These are phyloP conservation scores for Morinoia aosen DNA, from an alignment of 2,888 invertebrate genomes.

Conservation along the genomic window DNA sequence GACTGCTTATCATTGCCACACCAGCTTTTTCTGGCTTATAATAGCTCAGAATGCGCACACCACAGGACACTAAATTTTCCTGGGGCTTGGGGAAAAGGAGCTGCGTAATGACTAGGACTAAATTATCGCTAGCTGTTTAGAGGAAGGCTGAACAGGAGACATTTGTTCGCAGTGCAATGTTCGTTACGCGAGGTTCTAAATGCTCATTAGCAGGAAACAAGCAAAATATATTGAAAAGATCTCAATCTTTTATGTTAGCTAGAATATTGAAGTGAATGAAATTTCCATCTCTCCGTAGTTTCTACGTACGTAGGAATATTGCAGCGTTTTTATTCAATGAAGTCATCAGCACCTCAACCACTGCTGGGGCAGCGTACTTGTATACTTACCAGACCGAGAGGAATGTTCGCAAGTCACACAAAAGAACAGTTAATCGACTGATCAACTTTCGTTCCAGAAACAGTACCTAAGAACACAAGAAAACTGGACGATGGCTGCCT, in stretches of 20 bases:
- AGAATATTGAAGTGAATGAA: not conserved
- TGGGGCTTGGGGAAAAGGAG: not conserved
- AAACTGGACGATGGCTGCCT: not conserved
- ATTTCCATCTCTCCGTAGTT: not conserved
- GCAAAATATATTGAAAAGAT: not conserved
- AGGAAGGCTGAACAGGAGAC: not conserved
- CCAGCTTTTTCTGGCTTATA: not conserved
- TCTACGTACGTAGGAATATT: not conserved
- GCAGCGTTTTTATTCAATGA: not conserved
- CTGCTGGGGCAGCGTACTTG: not conserved
- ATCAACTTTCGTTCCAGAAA: not conserved
- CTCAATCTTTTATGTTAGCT: not conserved
- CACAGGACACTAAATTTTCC: not conserved
- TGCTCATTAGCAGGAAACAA: not conserved
- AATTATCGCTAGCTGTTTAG: not conserved
- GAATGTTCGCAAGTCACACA: too few relatives aligned
- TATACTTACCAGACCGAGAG: too few relatives aligned
- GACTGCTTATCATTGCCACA: not conserved
- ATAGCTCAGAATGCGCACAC: not conserved
- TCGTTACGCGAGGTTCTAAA: not conserved
- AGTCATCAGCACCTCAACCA: not conserved
- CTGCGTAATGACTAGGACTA: not conserved
- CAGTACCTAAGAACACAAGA: not conserved
- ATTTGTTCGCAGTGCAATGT: not conserved
- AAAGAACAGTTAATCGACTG: not conserved